Percentiles rank a stretch among this genome's conserved stretches.
Evolutionary conservation across 2,888 invertebrate genomes (phyloP).

Genomic region (Oxycera nigricornis): DNA sequence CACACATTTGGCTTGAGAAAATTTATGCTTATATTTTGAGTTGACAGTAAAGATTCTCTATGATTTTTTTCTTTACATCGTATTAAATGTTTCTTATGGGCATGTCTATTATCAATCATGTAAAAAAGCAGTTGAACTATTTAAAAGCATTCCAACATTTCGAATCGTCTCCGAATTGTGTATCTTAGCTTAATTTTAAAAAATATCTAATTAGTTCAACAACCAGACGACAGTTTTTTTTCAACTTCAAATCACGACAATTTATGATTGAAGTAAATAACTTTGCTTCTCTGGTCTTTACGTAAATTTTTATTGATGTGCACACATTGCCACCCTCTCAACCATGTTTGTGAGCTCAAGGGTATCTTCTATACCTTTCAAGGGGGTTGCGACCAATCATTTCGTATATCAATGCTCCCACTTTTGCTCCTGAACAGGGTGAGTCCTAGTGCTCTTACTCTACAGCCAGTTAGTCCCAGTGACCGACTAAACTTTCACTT

Average conservation of each 20-base stretch:
- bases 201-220: too few relatives aligned
- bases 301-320: conserved; percentile 19
- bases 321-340: not conserved
- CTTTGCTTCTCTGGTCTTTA: not conserved
- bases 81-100: too few relatives aligned
- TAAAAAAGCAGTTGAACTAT: too few relatives aligned
- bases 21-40: too few relatives aligned
- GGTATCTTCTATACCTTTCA: not conserved
- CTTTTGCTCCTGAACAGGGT: not conserved
- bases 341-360: not conserved
- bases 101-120: too few relatives aligned
- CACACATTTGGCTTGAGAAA: too few relatives aligned
- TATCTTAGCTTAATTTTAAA: too few relatives aligned
- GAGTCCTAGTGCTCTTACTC: not conserved
- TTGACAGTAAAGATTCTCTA: too few relatives aligned
- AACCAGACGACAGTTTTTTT: too few relatives aligned
- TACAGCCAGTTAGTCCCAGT: conserved; percentile 53
- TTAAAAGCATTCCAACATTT: too few relatives aligned
- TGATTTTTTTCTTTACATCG: too few relatives aligned
- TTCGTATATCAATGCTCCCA: not conserved
- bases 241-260: not conserved
- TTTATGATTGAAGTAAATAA: not conserved
- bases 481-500: conserved; percentile 57
- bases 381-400: conserved; percentile 1
- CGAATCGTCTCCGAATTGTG: too few relatives aligned